These are phyloP conservation scores for Heptranchias perlo DNA, from an alignment of 2,113 vertebrate genomes.

Conservation along the genomic window DNA sequence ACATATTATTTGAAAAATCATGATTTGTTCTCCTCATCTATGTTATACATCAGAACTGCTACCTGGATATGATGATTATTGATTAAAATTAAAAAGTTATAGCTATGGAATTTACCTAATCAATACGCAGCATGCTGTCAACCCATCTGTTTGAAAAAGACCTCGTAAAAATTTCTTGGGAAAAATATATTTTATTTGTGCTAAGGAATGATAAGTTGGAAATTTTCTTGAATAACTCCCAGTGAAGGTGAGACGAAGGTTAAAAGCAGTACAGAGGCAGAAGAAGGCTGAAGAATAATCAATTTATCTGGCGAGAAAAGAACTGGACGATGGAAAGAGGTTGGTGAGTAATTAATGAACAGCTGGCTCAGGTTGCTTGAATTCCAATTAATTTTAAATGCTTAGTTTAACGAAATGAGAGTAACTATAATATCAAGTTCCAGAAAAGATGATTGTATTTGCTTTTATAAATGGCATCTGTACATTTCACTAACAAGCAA, in stretches of 20 bases:
- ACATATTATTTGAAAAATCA: background rate
- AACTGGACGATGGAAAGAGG: background rate
- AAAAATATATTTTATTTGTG: background rate
- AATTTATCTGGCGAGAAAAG: background rate
- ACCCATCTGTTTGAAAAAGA: background rate
- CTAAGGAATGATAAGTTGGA: background rate
- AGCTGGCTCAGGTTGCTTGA: background rate
- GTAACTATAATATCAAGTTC: background rate
- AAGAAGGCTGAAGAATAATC: background rate
- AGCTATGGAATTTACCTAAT: background rate
- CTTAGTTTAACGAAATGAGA: background rate
- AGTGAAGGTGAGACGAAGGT: background rate
- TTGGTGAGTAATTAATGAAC: background rate
- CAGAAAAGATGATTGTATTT: background rate
- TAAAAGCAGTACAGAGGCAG: background rate
- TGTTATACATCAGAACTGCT: background rate
- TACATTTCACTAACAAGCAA: background rate
- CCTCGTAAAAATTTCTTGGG: background rate
- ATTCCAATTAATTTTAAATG: conserved; percentile 21
- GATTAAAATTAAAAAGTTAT: background rate
- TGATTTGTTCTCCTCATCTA: background rate
- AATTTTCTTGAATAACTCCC: background rate
- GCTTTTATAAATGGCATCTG: background rate
- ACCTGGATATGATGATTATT: background rate
- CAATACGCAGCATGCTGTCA: background rate